These are phyloP conservation scores for Neotoxoptera formosana DNA, from an alignment of 1,140 invertebrate species.

Conservation along the genomic window DNA sequence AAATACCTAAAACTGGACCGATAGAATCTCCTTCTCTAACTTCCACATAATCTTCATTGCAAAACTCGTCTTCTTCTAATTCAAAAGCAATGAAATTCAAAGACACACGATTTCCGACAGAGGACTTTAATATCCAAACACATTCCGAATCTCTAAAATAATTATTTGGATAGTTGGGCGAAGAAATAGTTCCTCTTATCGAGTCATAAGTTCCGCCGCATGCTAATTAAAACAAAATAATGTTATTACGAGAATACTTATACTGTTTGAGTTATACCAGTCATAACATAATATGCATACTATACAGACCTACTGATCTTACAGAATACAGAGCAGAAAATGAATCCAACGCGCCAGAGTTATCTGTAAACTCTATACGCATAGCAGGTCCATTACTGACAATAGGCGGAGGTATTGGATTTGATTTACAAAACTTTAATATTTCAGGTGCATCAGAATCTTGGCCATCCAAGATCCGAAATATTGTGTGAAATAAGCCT, in stretches of 20 bases:
- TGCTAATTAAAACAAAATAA: slow-evolving; percentile 64
- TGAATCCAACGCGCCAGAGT: slow-evolving; percentile 61
- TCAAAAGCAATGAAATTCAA: slow-evolving; percentile 75
- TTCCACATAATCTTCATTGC: slow-evolving; percentile 86
- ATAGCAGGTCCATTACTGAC: slow-evolving; percentile 72
- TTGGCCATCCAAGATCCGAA: slow-evolving; percentile 72
- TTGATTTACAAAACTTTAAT: slow-evolving; percentile 67
- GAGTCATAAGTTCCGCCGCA: slow-evolving; percentile 76
- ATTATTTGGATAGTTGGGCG: slow-evolving; percentile 79
- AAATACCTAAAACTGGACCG: slow-evolving; percentile 75
- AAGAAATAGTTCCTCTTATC: slow-evolving; percentile 72
- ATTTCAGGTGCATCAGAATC: slow-evolving; percentile 67
- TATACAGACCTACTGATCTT: slow-evolving; percentile 67
- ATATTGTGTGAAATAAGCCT: slow-evolving; percentile 21
- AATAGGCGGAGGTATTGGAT: slow-evolving; percentile 68
- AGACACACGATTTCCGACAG: slow-evolving; percentile 71
- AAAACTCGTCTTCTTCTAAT: slow-evolving; percentile 75
- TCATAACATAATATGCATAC: neutral
- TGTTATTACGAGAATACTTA: too few relatives aligned
- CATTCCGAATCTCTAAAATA: slow-evolving; percentile 81
- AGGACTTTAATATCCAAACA: slow-evolving; percentile 72
- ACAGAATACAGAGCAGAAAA: slow-evolving; percentile 71
- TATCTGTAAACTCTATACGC: slow-evolving; percentile 63
- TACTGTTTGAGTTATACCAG: neutral
- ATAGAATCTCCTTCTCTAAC: slow-evolving; percentile 71